These are phyloP conservation scores for Arenaria interpres DNA, from an alignment of 2,113 vertebrate genomes.

Conservation along the genomic window DNA sequence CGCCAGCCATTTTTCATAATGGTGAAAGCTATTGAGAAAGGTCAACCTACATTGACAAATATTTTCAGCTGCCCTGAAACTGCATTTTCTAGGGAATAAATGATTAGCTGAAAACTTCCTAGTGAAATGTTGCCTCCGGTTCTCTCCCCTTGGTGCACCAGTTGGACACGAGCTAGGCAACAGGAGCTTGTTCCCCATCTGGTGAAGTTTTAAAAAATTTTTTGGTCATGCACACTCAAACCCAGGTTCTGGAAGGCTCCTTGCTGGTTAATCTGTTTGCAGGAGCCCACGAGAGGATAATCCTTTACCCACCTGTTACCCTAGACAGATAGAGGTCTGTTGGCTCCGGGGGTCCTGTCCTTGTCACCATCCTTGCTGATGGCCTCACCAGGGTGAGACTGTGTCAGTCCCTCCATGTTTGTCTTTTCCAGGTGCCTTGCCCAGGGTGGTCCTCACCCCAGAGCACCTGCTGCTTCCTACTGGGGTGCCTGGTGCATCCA, in stretches of 20 bases:
- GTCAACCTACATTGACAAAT: background rate
- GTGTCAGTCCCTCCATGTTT: fast-evolving
- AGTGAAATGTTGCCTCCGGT: background rate
- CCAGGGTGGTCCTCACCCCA: background rate
- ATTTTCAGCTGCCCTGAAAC: background rate
- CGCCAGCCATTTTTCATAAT: background rate
- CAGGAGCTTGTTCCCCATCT: background rate
- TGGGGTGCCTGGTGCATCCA: background rate
- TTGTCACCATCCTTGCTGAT: background rate
- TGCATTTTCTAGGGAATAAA: background rate
- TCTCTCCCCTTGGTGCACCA: background rate
- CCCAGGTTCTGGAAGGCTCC: background rate
- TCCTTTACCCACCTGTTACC: background rate
- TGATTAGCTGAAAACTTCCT: background rate
- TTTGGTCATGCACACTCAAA: background rate
- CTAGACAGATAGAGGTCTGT: background rate
- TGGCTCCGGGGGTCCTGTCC: background rate
- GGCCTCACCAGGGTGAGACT: background rate
- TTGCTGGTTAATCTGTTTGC: background rate
- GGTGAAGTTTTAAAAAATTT: background rate
- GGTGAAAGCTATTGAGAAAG: background rate
- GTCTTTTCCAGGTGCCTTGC: background rate
- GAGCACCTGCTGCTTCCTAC: background rate
- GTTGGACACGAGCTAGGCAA: background rate
- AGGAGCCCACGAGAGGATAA: background rate